These are phyloP conservation scores for Sesia apiformis DNA, from an alignment of 2,888 invertebrate species.

Conservation along the genomic window DNA sequence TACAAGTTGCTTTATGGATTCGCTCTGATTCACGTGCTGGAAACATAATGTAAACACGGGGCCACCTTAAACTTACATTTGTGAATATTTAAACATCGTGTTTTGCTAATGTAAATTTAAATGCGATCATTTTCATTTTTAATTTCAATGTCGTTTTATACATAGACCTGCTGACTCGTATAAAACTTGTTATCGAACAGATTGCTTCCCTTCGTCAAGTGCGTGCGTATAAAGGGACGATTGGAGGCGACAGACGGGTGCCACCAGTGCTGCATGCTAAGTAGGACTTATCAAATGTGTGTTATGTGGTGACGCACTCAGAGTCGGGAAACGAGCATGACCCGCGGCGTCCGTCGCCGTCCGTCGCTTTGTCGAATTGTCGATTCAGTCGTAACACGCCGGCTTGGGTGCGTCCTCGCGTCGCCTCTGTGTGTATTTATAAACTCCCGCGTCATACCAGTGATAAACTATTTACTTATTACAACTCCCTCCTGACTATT, in stretches of 20 bases:
- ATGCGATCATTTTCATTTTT: too few species aligned
- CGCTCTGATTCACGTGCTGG: constrained; percentile 12
- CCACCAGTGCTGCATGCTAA: constrained; percentile 44
- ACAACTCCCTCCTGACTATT: neutral
- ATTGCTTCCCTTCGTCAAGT: constrained; percentile 1
- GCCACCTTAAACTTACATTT: constrained; percentile 1
- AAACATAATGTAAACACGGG: constrained; percentile 4
- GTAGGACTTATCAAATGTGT: constrained; percentile 36
- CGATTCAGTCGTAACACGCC: constrained; percentile 37
- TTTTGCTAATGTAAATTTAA: neutral
- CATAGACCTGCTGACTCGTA: too few species aligned
- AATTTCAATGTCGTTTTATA: too few species aligned
- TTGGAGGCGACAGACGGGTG: constrained; percentile 20
- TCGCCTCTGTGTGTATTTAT: constrained; percentile 60
- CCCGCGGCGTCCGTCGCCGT: constrained; percentile 31
- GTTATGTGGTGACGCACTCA: constrained; percentile 56
- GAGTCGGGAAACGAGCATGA: constrained; percentile 37
- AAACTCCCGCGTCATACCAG: constrained; percentile 54
- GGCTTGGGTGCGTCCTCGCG: constrained; percentile 63
- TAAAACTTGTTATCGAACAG: too few species aligned
- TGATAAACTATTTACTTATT: constrained; percentile 34
- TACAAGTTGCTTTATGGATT: constrained; percentile 4
- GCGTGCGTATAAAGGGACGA: constrained; percentile 13
- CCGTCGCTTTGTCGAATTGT: constrained; percentile 27
- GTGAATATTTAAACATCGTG: constrained; percentile 11